phyloP scores from a whole-genome alignment of 2,797 vertebrate species.

The Centroberyx gerrardi region DNA sequence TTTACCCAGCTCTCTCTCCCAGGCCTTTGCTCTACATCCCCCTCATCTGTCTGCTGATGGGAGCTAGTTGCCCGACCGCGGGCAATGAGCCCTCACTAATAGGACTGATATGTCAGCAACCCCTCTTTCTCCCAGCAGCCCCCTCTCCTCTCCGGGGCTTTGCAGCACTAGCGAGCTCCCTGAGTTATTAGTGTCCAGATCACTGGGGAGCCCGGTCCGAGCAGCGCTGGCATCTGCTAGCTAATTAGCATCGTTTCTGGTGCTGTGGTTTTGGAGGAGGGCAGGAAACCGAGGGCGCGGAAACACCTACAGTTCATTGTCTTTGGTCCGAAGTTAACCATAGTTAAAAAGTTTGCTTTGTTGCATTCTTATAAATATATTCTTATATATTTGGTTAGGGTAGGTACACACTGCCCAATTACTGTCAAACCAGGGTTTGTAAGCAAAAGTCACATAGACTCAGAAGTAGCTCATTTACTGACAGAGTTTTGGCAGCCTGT shows the following conservation, averaged over 20 bases:
- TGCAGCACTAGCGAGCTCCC: conserved; percentile 18
- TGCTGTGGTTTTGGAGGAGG: conserved; percentile 5
- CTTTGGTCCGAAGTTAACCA: not conserved
- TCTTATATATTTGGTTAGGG: too few species aligned
- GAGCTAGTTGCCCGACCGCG: conserved; percentile 17
- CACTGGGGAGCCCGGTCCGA: conserved; percentile 42
- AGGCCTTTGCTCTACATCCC: conserved; percentile 10
- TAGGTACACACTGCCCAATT: too few species aligned
- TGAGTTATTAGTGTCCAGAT: conserved; percentile 68
- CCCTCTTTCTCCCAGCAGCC: conserved; percentile 3
- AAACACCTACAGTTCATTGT: conserved; percentile 11
- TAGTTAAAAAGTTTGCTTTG: too few species aligned
- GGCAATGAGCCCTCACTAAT: conserved; percentile 32
- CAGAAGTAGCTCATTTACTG: not conserved
- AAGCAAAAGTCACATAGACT: too few species aligned
- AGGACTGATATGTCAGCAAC: conserved; percentile 46
- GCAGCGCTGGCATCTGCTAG: conserved; percentile 44
- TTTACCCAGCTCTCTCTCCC: conserved; percentile 35
- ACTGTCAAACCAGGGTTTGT: too few species aligned
- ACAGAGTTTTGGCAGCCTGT: too few species aligned
- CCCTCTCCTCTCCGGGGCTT: conserved; percentile 31
- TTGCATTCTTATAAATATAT: too few species aligned
- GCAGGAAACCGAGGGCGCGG: not conserved
- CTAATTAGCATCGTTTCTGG: conserved; percentile 47
- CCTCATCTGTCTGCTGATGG: conserved; percentile 26